These are phyloP conservation scores for Cervus canadensis DNA, from an alignment of 2,113 vertebrate species.

Conservation along the genomic window DNA sequence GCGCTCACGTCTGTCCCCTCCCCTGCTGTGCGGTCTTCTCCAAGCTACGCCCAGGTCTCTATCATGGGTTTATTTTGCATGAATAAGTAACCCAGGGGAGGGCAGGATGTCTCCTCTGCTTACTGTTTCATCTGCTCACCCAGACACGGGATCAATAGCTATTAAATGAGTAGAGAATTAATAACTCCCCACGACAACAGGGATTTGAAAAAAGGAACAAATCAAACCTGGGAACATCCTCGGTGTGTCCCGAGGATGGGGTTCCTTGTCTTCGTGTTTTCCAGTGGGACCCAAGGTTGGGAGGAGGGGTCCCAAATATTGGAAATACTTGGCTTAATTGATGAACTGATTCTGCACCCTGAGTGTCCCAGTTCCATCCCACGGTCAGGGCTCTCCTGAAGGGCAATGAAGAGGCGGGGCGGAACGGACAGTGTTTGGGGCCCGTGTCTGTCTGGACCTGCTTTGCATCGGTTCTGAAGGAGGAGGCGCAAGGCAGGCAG, in stretches of 20 bases:
- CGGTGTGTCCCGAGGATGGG: background rate
- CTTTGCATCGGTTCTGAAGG: background rate
- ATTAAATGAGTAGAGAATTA: background rate
- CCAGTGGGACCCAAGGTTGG: background rate
- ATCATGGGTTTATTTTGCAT: fast-evolving
- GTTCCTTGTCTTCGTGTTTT: background rate
- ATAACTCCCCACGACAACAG: background rate
- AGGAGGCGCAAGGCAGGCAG: background rate
- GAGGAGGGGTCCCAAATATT: fast-evolving
- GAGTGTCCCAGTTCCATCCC: too few species aligned
- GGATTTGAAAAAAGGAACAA: background rate
- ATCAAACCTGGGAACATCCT: background rate
- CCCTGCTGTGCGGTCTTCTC: background rate
- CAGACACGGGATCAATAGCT: background rate
- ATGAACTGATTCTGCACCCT: fast-evolving
- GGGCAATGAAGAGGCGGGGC: too few species aligned
- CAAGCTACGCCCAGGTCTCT: background rate
- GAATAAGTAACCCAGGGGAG: background rate
- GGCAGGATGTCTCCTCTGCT: background rate
- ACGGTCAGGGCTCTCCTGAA: fast-evolving
- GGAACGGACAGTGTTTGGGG: fast-evolving
- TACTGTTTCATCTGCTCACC: background rate
- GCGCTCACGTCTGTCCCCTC: fast-evolving
- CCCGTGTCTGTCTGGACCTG: background rate
- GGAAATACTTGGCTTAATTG: background rate